Percentiles rank a stretch among this genome's conserved stretches.
These are phyloP conservation scores for Holothuria glaberrima DNA, from an alignment of 35 echinoderm and acorn worm genomes.

Conservation along the genomic window DNA sequence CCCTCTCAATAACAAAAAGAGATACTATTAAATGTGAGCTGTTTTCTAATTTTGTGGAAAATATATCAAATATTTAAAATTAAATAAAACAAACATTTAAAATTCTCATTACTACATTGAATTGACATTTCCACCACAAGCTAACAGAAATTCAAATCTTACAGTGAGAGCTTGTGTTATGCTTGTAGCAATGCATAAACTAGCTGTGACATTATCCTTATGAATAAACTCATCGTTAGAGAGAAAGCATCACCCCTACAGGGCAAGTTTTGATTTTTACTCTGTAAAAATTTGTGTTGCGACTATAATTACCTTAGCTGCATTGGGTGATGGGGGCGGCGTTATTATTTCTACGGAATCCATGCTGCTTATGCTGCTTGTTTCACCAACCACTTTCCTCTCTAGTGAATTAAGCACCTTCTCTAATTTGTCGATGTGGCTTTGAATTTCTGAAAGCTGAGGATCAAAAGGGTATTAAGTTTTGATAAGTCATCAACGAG, in stretches of 20 bases:
- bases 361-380: constrained; percentile 66
- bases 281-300: neutral
- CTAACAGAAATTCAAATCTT: too few relatives aligned
- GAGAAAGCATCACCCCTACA: too few relatives aligned
- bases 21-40: too few relatives aligned
- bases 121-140: too few relatives aligned
- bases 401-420: constrained; percentile 72
- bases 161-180: neutral
- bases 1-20: too few relatives aligned
- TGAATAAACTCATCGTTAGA: too few relatives aligned
- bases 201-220: too few relatives aligned
- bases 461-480: neutral
- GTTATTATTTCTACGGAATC: constrained; percentile 68
- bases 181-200: neutral
- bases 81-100: too few relatives aligned
- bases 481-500: too few relatives aligned
- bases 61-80: too few relatives aligned
- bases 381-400: constrained; percentile 72
- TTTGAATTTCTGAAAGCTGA: constrained; percentile 86
- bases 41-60: too few relatives aligned
- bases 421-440: constrained; percentile 85
- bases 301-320: constrained; percentile 41
- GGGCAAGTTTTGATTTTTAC: neutral
- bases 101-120: too few relatives aligned
- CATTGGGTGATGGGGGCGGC: constrained; percentile 43